These are phyloP conservation scores for Amphimallon solstitiale DNA, from an alignment of 2,888 invertebrate species.

Conservation along the genomic window DNA sequence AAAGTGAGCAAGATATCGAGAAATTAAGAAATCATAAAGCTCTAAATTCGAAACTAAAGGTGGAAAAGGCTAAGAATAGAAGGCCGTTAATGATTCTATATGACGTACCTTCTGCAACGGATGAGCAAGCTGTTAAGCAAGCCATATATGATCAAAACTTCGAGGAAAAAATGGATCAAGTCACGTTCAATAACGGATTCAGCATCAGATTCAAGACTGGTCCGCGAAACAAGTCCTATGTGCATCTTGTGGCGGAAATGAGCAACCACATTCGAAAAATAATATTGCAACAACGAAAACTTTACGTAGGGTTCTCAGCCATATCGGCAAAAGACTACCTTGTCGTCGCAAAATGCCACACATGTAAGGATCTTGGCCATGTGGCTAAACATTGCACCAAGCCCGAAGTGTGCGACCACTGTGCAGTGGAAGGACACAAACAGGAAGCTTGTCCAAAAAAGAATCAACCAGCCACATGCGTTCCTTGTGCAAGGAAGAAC, in stretches of 20 bases:
- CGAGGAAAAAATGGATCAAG: neutral
- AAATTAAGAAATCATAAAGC: neutral
- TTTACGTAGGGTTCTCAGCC: slow-evolving; percentile 9
- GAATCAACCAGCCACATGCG: neutral
- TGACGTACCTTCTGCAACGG: neutral
- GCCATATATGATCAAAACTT: slow-evolving; percentile 32
- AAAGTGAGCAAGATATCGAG: neutral
- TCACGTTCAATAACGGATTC: slow-evolving; percentile 7
- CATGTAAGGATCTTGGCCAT: slow-evolving; percentile 25
- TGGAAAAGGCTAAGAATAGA: too few relatives aligned
- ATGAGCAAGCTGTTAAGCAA: neutral
- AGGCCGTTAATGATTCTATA: slow-evolving; percentile 17
- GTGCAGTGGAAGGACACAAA: neutral
- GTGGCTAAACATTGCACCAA: slow-evolving; percentile 24
- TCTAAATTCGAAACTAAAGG: neutral
- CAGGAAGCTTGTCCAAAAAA: slow-evolving; percentile 2
- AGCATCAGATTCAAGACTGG: slow-evolving; percentile 33
- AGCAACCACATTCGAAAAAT: neutral
- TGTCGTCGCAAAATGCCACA: slow-evolving; percentile 17
- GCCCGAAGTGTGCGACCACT: slow-evolving; percentile 2
- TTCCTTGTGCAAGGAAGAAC: neutral
- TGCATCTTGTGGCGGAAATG: slow-evolving; percentile 23
- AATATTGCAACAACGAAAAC: neutral
- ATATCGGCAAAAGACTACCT: slow-evolving; percentile 16
- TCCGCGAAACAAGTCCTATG: slow-evolving; percentile 22